phyloP scores from a whole-genome alignment of 2,888 invertebrate genomes.

The Melikaiella ostensackeni region DNA sequence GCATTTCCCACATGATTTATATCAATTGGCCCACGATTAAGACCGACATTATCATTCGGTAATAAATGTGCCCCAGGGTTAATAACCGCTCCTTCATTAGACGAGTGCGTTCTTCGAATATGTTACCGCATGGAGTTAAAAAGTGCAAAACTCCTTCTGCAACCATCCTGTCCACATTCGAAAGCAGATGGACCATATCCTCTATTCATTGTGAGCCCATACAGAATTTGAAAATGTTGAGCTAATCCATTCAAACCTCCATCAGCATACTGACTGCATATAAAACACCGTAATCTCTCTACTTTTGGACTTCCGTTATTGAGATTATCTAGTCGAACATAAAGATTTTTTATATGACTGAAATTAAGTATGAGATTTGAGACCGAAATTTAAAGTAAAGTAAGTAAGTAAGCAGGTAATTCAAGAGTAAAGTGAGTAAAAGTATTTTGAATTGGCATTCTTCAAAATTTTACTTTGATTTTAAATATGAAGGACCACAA shows the following conservation, averaged over 20 bases:
- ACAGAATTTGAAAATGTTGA: conserved; percentile 19
- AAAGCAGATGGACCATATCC: conserved; percentile 39
- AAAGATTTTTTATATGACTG: no score
- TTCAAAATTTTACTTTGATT: no score
- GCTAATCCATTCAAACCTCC: conserved; percentile 37
- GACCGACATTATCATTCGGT: neutral
- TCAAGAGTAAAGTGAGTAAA: accelerated
- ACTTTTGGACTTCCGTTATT: no score
- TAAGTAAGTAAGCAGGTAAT: no score
- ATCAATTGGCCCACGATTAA: neutral
- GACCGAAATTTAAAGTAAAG: no score
- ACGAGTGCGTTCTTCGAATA: conserved; percentile 42
- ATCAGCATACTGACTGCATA: neutral
- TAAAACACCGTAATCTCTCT: no score
- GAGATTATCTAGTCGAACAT: no score
- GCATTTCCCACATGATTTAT: neutral
- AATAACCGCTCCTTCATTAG: conserved; percentile 1
- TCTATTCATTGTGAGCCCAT: conserved; percentile 39
- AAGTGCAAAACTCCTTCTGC: neutral
- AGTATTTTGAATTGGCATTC: accelerated
- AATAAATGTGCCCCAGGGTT: neutral
- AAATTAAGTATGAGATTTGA: no score
- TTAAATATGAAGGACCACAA: no score
- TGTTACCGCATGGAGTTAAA: conserved; percentile 45
- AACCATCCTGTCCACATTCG: neutral